Base-by-base conservation (phyloP, 1,140 invertebrate genomes). In the Antheraea mylitta region DNA sequence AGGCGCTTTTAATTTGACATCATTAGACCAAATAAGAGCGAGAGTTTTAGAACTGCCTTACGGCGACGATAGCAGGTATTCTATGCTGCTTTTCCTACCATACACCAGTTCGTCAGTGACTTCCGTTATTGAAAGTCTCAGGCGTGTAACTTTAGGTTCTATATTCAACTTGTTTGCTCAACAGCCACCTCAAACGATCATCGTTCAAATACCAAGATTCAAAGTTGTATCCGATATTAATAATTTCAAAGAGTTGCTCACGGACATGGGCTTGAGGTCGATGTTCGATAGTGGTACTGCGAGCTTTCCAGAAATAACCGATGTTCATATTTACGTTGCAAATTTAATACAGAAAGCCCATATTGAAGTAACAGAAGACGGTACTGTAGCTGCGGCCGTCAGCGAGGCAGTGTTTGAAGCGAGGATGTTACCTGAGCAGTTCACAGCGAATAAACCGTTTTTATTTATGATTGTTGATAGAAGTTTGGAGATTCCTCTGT, bases 321-420 rank as follows among this genome's bases (percentile, higher is more conserved):
- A 92, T 7, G 76, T 93, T 68, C 74, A 81, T 22, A 38, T 93
- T 64, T 94, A 74, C 84, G 85, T 92, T 82, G 95, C 76, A 74
- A 92, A 78, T 83, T 89, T 88, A 7, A 77, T 96, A n/a, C 96
- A 97, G 78, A 96, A 96, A 81, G 94, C 95, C 7, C 94, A 94
- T 76, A 94, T 97, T 71, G 94, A 96, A 75, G 94, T 97, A 0
- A 95, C 95, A 64, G 96, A 97, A 82, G 93, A 95, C 77, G 96
- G 96, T 7, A 96, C 94, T 7, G 92, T 94, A 63, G 96, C 96
- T 3, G 88, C 94, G 58, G 95, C 95, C 0, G 82, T 72, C 0
- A 74, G 78, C 0, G 93, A 93, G 38, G 94, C 95, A 72, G 94
- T 93, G 0, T 84, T 93, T 18, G 58, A 74, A 16, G 77, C 87